These are phyloP conservation scores for Chromoteleia sp. DNA, from an alignment of 2,888 invertebrate species.

Conservation along the genomic window DNA sequence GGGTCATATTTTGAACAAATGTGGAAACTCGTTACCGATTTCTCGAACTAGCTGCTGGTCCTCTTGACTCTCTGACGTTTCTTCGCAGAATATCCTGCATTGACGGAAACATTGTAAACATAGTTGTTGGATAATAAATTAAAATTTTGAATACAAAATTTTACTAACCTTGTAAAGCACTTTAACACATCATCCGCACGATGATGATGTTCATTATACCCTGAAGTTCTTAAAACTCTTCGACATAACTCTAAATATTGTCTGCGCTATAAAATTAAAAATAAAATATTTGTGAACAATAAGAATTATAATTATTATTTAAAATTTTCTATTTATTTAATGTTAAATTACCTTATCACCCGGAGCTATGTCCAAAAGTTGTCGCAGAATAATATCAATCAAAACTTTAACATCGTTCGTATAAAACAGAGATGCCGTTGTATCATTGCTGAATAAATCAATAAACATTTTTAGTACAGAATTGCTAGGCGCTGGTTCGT, in stretches of 20 bases:
- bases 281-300: not conserved
- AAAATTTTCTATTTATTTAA: not conserved
- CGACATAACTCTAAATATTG: conserved; percentile 92
- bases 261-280: conserved; percentile 85
- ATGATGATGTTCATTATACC: conserved; percentile 92
- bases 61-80: conserved; percentile 89
- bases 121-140: too few species aligned
- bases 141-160: too few species aligned
- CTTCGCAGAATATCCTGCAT: conserved; percentile 95
- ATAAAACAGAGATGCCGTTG: conserved; percentile 95
- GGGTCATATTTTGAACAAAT: conserved; percentile 85
- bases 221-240: conserved; percentile 92
- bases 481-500: conserved; percentile 92
- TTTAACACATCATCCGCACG: conserved; percentile 92
- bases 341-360: conserved; percentile 90
- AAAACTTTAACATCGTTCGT: conserved; percentile 97
- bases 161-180: conserved; percentile 89
- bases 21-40: conserved; percentile 94
- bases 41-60: conserved; percentile 92
- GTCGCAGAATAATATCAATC: conserved; percentile 96
- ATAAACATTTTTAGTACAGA: conserved; percentile 95
- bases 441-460: conserved; percentile 92
- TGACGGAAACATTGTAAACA: too few species aligned
- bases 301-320: too few species aligned
- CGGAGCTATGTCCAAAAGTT: conserved; percentile 94